Conservation (phyloP, 2,888 invertebrate species). For the Auanema sp. region DNA sequence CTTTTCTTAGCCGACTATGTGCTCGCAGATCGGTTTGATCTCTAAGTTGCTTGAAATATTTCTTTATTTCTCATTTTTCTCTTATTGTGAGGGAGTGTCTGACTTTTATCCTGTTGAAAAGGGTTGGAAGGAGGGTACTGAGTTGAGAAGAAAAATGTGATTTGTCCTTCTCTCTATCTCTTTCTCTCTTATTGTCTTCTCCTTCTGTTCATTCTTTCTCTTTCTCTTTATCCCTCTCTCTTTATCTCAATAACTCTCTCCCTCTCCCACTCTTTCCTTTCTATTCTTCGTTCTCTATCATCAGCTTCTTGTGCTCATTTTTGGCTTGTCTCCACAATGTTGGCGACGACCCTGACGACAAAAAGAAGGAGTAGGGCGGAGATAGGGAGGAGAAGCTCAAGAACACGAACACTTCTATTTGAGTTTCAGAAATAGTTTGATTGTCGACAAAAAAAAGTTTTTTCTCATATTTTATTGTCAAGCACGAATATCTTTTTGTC, state of each 20-base stretch:
- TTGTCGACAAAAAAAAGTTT: too few relatives aligned
- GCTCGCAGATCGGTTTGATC: not conserved
- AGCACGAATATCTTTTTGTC: too few relatives aligned
- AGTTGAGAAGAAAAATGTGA: not conserved
- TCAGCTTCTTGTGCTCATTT: not conserved
- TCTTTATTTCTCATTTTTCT: conserved; percentile 3
- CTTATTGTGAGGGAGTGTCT: too few relatives aligned
- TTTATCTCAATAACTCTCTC: not conserved
- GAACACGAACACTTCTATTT: too few relatives aligned
- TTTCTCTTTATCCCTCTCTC: conserved; percentile 4
- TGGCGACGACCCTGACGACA: too few relatives aligned
- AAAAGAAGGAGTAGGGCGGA: too few relatives aligned
- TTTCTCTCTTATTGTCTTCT: not conserved
- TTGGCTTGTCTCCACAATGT: conserved; percentile 1
- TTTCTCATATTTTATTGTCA: too few relatives aligned
- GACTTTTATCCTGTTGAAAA: too few relatives aligned
- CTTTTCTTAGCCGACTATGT: too few relatives aligned
- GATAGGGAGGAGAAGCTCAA: too few relatives aligned
- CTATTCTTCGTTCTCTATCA: not conserved
- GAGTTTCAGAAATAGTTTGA: too few relatives aligned
- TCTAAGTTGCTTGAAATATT: conserved; percentile 4
- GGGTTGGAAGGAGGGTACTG: too few relatives aligned
- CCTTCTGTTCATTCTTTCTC: not conserved
- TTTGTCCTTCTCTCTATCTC: conserved; percentile 10
- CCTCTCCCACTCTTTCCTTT: conserved; percentile 3